A percentile compares a stretch with the other conserved stretches of the same genome.
Conservation (phyloP, 2,113 vertebrate genomes). For the Strix aluco region DNA sequence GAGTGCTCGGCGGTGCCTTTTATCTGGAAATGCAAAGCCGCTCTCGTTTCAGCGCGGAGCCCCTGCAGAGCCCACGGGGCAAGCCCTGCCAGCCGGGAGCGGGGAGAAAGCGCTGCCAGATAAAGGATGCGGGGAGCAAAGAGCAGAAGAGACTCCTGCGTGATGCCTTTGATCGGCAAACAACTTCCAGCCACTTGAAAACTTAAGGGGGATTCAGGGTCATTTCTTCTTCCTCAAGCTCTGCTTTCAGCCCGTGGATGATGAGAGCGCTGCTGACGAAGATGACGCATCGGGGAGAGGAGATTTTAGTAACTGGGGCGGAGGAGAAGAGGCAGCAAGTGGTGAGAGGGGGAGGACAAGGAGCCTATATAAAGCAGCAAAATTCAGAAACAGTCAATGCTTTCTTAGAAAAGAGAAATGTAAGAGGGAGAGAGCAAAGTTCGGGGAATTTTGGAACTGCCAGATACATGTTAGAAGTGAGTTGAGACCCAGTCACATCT, state of each 20-base stretch:
- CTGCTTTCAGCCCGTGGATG: background rate
- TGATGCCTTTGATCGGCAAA: background rate
- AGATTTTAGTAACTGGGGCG: constrained; percentile 41
- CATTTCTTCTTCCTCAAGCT: background rate
- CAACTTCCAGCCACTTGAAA: background rate
- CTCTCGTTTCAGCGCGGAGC: background rate
- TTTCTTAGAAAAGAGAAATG: background rate
- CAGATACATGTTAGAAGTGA: background rate
- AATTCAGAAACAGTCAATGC: background rate
- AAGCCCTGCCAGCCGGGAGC: background rate
- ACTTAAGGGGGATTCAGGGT: background rate
- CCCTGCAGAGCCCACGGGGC: background rate
- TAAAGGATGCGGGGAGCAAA: background rate
- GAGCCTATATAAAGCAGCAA: constrained; percentile 34
- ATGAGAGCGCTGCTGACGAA: background rate
- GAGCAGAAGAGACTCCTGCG: background rate
- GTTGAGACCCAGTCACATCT: background rate
- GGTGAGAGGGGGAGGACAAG: constrained; percentile 23
- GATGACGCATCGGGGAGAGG: background rate
- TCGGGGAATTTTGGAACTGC: background rate
- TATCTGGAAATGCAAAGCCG: background rate
- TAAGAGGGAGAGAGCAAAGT: background rate
- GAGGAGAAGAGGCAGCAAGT: constrained; percentile 9
- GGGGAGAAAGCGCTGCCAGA: background rate
- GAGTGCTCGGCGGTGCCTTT: background rate